A percentile compares a stretch with the other conserved stretches of the same genome.
phyloP scores from a whole-genome alignment of 1,140 invertebrate genomes.

The Acyrthosiphon pisum region DNA sequence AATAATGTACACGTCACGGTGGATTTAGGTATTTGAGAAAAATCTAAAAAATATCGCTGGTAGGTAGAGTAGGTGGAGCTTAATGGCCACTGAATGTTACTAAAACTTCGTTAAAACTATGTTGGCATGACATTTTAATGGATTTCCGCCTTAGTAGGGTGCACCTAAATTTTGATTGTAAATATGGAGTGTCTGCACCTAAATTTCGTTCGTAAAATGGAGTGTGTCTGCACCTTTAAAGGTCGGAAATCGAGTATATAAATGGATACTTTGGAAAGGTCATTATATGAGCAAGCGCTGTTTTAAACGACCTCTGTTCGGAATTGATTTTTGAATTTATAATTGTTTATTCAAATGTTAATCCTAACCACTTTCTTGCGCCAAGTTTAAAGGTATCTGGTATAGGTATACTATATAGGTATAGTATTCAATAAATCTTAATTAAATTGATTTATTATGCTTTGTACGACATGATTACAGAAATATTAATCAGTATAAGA shows the following conservation, averaged over 20 bases:
- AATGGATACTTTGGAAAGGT: not conserved
- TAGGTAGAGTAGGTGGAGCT: not conserved
- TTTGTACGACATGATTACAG: not conserved
- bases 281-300: not conserved
- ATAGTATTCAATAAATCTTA: not conserved
- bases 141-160: not conserved
- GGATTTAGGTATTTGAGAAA: not conserved
- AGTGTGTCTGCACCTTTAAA: not conserved
- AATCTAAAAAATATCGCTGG: not conserved
- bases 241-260: conserved; percentile 1
- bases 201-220: too few species aligned
- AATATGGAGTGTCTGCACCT: not conserved
- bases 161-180: not conserved
- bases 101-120: not conserved
- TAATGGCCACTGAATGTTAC: too few species aligned
- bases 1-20: too few species aligned
- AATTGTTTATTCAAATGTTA: conserved; percentile 7
- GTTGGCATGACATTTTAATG: not conserved
- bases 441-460: not conserved
- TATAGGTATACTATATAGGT: not conserved
- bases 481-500: not conserved
- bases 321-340: not conserved
- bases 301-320: not conserved
- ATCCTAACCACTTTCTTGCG: not conserved
- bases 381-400: not conserved